phyloP scores from a whole-genome alignment of 2,797 vertebrate species.

The Champsocephalus gunnari region DNA sequence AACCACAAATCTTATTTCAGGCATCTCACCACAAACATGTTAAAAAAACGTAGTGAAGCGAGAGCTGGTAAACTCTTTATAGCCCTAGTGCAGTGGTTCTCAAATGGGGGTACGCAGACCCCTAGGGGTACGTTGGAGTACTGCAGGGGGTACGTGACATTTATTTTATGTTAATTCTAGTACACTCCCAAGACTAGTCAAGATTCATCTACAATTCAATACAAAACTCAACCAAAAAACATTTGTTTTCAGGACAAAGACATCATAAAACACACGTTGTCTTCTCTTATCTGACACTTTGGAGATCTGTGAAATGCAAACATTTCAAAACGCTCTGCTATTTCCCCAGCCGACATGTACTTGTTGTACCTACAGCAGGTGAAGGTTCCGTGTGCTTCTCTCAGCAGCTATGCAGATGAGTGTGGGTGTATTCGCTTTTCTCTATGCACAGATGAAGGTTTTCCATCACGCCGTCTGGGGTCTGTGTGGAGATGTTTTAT shows the following conservation, averaged over 20 bases:
- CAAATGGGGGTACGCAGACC: too few species aligned
- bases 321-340: slow-evolving; percentile 13
- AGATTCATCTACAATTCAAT: not conserved
- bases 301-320: slow-evolving; percentile 23
- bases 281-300: slow-evolving; percentile 30
- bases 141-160: too few species aligned
- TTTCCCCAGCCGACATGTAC: slow-evolving; percentile 13
- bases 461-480: slow-evolving; percentile 54
- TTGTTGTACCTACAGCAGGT: slow-evolving; percentile 16
- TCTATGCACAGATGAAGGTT: slow-evolving; percentile 38
- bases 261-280: slow-evolving; percentile 10
- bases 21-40: too few species aligned
- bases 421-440: slow-evolving; percentile 51
- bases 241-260: not conserved
- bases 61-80: too few species aligned
- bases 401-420: slow-evolving; percentile 53
- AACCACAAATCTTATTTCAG: too few species aligned
- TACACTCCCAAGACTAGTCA: not conserved
- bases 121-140: too few species aligned
- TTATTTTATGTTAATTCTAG: not conserved
- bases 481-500: slow-evolving; percentile 68
- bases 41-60: too few species aligned
- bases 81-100: not conserved
- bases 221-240: slow-evolving; percentile 17
- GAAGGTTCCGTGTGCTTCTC: slow-evolving; percentile 23